A percentile compares a stretch with the other conserved stretches of the same genome.
Conservation (phyloP, 2,888 invertebrate genomes). For the Nephrotoma appendiculata region DNA sequence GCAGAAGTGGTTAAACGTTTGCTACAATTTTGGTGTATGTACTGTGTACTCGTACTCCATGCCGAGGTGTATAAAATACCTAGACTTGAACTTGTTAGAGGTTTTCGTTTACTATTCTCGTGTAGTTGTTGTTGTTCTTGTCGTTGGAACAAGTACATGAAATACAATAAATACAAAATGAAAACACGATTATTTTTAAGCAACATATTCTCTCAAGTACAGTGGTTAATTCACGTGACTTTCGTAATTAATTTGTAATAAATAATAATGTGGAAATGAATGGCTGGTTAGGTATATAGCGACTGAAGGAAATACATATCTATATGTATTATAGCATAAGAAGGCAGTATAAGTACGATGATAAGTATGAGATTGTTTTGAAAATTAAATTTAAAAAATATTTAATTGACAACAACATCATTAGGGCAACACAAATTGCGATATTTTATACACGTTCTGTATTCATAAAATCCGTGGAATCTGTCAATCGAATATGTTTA, state of each 20-base stretch:
- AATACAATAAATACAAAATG: background rate
- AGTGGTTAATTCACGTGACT: background rate
- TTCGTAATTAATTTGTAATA: background rate
- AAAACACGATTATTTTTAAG: background rate
- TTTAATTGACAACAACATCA: background rate
- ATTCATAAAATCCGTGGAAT: background rate
- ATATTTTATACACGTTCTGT: background rate
- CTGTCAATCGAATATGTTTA: background rate
- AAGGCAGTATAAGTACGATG: background rate
- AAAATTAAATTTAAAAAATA: background rate
- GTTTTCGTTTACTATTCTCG: background rate
- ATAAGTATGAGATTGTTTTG: background rate
- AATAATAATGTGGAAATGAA: background rate
- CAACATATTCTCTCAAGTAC: background rate
- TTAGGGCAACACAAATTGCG: background rate
- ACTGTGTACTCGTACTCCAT: background rate
- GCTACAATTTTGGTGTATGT: background rate
- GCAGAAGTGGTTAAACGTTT: background rate
- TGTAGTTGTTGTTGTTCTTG: background rate
- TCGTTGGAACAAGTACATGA: background rate
- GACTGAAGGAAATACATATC: background rate
- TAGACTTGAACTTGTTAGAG: background rate
- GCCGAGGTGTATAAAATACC: background rate
- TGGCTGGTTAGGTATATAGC: background rate
- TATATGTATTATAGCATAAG: too few relatives aligned